Conservation (phyloP, 2,888 invertebrate genomes). For the Fragum sueziense region DNA sequence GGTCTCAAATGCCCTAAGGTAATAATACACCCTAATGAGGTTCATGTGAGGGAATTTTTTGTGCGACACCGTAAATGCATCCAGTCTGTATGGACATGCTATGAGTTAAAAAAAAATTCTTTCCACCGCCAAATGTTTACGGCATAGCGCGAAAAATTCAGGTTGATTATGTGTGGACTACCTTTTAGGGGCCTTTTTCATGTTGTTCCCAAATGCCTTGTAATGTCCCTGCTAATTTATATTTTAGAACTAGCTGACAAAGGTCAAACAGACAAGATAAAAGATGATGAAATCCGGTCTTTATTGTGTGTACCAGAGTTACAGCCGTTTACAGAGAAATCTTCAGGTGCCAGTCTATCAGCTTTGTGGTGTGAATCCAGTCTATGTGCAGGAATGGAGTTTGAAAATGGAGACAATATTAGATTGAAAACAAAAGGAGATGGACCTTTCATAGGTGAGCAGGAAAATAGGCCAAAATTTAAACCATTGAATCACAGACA, state of each 20-base stretch:
- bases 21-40: no score
- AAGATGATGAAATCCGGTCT: slow-evolving; percentile 59
- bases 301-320: slow-evolving; percentile 65
- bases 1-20: no score
- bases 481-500: not conserved
- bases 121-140: no score
- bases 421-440: slow-evolving; percentile 72
- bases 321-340: slow-evolving; percentile 52
- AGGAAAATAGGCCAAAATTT: not conserved
- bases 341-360: slow-evolving; percentile 45
- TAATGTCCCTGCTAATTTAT: no score
- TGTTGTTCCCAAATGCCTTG: no score
- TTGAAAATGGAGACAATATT: slow-evolving; percentile 66
- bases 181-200: no score
- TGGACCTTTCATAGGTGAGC: slow-evolving; percentile 74
- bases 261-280: slow-evolving; percentile 72
- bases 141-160: no score
- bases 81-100: no score
- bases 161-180: no score
- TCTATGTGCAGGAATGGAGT: slow-evolving; percentile 66
- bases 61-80: no score
- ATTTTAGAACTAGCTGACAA: slow-evolving; percentile 72
- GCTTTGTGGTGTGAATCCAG: slow-evolving; percentile 70
- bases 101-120: no score
- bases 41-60: no score